phyloP scores from a whole-genome alignment of 2,888 invertebrate genomes.

The Eristalinus aeneus region DNA sequence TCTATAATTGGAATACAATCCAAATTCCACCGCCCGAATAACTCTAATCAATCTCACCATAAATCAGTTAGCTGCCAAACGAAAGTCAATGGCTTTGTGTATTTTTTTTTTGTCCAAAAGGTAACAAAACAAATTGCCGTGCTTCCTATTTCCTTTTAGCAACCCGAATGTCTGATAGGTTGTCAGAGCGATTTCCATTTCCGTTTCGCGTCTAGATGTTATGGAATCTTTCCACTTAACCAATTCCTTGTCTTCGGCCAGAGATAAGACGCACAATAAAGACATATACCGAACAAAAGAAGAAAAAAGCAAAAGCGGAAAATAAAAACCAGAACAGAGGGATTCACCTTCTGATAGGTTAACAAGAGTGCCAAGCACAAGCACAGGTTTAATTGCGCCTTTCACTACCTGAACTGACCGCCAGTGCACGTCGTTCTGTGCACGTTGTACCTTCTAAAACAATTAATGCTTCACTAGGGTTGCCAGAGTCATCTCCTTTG shows the following conservation, averaged over 20 bases:
- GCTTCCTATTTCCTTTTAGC: background rate
- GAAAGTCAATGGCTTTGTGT: background rate
- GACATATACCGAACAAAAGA: background rate
- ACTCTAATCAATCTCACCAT: background rate
- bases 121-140: background rate
- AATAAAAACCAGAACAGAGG: background rate
- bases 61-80: background rate
- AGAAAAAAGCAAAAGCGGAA: background rate
- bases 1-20: background rate
- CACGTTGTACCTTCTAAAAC: constrained; percentile 4
- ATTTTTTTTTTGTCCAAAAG: background rate
- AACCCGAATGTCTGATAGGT: background rate
- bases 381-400: background rate
- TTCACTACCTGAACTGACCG: constrained; percentile 3
- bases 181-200: background rate
- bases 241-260: background rate
- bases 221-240: background rate
- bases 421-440: background rate
- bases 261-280: background rate
- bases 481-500: background rate
- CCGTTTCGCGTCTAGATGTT: background rate
- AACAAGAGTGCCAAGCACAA: background rate
- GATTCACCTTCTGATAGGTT: background rate
- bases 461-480: background rate
- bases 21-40: background rate